Evolutionary conservation across 2,797 vertebrate species (phyloP).

Genomic region (Hypotaenidia philippensis): DNA sequence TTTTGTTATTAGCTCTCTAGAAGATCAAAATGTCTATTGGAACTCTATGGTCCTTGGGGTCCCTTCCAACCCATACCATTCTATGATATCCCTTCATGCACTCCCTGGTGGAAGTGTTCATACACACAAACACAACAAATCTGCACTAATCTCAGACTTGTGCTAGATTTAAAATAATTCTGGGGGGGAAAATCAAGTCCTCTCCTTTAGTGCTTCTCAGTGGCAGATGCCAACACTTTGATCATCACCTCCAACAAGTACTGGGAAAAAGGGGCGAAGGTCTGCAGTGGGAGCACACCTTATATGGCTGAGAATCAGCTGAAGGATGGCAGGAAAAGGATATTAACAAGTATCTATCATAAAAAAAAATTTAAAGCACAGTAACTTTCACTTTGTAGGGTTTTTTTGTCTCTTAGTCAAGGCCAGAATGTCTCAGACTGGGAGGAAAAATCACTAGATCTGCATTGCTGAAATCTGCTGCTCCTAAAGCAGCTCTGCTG

Average conservation of each 20-base stretch:
- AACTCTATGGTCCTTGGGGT: too few relatives aligned
- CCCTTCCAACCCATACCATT: too few relatives aligned
- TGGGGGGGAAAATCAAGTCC: not conserved
- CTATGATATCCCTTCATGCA: not conserved
- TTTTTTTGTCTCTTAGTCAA: not conserved
- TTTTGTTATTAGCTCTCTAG: not conserved
- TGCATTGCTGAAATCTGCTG: not conserved
- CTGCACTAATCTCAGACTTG: not conserved
- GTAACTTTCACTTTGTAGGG: not conserved
- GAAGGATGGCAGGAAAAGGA: not conserved
- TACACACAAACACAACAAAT: not conserved
- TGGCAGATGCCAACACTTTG: not conserved
- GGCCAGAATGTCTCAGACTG: not conserved
- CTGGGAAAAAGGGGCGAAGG: not conserved
- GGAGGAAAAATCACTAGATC: not conserved
- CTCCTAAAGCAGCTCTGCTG: not conserved
- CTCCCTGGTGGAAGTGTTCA: not conserved
- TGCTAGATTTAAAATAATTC: not conserved
- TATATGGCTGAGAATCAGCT: not conserved
- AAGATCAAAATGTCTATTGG: not conserved
- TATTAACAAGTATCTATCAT: not conserved
- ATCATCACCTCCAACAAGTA: not conserved
- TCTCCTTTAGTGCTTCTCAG: not conserved
- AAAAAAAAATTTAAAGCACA: not conserved
- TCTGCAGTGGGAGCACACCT: not conserved